Evolutionary conservation across 2,797 vertebrate genomes (phyloP).

Genomic region (Masticophis lateralis): DNA sequence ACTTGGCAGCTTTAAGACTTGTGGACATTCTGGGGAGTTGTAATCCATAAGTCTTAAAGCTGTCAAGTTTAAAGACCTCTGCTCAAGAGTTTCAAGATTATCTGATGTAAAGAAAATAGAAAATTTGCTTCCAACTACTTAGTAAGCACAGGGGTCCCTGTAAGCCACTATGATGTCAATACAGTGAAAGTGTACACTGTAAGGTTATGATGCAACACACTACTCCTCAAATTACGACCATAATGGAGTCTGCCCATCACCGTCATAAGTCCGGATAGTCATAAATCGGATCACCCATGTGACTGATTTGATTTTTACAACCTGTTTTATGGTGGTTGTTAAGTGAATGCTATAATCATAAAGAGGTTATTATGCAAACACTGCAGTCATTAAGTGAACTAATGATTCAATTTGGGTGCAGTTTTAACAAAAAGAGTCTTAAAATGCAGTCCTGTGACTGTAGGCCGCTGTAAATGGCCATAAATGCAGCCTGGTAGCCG

Average conservation of each 20-base stretch:
- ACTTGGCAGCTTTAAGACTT: too few species aligned
- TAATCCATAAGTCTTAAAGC: too few species aligned
- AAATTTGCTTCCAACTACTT: background rate
- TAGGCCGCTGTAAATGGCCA: background rate
- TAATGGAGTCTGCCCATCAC: background rate
- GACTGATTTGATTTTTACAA: background rate
- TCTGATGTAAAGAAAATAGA: background rate
- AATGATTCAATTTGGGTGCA: background rate
- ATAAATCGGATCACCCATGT: background rate
- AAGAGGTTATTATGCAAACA: background rate
- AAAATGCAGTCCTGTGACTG: background rate
- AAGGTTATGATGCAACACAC: background rate
- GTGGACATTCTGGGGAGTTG: too few species aligned
- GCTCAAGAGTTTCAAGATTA: background rate
- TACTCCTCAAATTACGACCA: background rate
- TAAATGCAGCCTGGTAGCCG: background rate
- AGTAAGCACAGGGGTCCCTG: background rate
- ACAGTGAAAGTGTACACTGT: background rate
- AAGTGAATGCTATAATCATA: background rate
- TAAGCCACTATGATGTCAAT: background rate
- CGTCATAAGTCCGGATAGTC: fast-evolving
- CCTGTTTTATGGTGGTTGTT: background rate
- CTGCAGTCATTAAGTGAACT: background rate
- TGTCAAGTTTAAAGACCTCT: too few species aligned
- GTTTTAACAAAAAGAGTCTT: background rate